Conservation (phyloP, 1,140 invertebrate genomes). For the Heliothis virescens region DNA sequence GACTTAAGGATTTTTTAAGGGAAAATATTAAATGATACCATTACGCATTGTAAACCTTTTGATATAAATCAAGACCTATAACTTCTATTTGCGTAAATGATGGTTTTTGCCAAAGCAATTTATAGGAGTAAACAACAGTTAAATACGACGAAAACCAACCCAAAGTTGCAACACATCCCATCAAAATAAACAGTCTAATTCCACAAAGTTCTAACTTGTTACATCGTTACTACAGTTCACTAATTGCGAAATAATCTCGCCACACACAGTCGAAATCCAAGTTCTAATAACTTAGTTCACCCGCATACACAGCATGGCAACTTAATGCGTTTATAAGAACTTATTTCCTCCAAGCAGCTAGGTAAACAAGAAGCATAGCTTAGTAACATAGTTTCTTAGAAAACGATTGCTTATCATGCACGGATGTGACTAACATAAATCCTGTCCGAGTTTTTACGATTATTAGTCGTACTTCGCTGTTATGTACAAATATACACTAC, state of each 20-base stretch:
- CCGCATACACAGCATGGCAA: slow-evolving; percentile 8
- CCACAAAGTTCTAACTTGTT: neutral
- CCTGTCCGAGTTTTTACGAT: slow-evolving; percentile 50
- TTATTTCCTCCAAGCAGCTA: slow-evolving; percentile 51
- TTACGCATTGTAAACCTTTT: too few relatives aligned
- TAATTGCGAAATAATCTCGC: slow-evolving; percentile 35
- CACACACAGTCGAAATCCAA: neutral
- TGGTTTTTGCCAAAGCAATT: too few relatives aligned
- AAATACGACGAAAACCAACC: neutral
- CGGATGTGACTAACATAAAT: slow-evolving; percentile 61
- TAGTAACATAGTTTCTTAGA: slow-evolving; percentile 55
- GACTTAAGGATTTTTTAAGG: too few relatives aligned
- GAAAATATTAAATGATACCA: too few relatives aligned
- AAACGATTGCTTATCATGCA: slow-evolving; percentile 58
- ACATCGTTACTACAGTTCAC: neutral
- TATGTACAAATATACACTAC: slow-evolving; percentile 33
- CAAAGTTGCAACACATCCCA: neutral
- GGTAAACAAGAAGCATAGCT: slow-evolving; percentile 39
- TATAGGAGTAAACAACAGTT: too few relatives aligned
- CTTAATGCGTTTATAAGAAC: slow-evolving; percentile 49
- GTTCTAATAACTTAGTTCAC: slow-evolving; percentile 34
- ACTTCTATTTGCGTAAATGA: too few relatives aligned
- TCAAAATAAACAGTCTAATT: slow-evolving; percentile 1
- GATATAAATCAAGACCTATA: too few relatives aligned
- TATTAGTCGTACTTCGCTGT: slow-evolving; percentile 23